Base-by-base conservation (phyloP, 2,797 vertebrate species). In the Sebastes wilsoni region DNA sequence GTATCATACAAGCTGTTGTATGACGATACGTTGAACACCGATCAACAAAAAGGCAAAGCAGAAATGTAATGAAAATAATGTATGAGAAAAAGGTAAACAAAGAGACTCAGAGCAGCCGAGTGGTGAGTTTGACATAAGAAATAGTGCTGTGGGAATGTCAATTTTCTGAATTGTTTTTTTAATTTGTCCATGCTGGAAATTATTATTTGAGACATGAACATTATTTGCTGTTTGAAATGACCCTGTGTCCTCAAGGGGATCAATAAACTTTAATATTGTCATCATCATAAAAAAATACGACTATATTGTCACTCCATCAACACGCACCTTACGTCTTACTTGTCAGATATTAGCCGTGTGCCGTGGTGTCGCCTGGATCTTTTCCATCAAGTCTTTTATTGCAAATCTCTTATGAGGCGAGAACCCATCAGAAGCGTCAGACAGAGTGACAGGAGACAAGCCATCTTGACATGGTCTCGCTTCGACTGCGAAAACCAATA, bases 401-500 rank as follows among this genome's bases (percentile, higher is more conserved):
- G 18, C 49, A 52, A 69, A 36, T 66, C 68, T 89, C 38, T 67
- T 32, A 46, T n/a, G 46, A 72, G 22, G 27, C n/a, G 7, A 68
- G 66, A 34, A 73, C 52, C 10, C 56, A 66, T 81, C 76, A 64
- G 42, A 58, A 22, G 34, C 2, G 27, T 49, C 2, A 1, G 66
- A 46, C 32, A 8, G 65, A 72, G 54, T 72, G 79, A 75, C 79
- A 77, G 8, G 2, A 85, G 73, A 82, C 70, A 34, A 68, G 65
- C 18, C 4, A 55, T 87, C 78, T 72, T 79, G 82, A 84, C 85
- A 75, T 13, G 59, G 46, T 72, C 49, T 75, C 3, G 16, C 72
- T 81, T 86, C 76, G 69, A 77, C 75, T 69, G 81, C 34, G 23
- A 80, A 74, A 88, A 84, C 66, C 72, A 91, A 88, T 82, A 84